Evolutionary conservation across 2,113 vertebrate species (phyloP).

Genomic region (Pipa parva): DNA sequence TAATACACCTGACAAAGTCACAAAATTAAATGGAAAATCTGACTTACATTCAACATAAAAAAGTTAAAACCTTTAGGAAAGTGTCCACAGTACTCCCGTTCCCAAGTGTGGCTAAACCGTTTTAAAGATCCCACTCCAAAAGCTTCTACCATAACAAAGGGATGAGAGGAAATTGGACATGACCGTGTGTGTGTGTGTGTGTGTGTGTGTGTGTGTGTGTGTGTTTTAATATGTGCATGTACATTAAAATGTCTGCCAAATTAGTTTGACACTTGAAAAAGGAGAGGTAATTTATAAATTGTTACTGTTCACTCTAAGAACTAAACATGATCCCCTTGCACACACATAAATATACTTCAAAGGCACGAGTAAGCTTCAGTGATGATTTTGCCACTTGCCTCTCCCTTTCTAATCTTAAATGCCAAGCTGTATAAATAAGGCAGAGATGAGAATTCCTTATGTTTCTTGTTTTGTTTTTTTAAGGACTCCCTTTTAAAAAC

Average conservation of each 20-base stretch:
- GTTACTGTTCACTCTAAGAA: conserved; percentile 30
- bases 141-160: conserved; percentile 1
- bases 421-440: conserved; percentile 35
- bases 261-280: conserved; percentile 8
- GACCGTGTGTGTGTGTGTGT: neutral
- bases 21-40: conserved; percentile 9
- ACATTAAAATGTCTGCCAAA: conserved; percentile 14
- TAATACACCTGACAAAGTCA: neutral
- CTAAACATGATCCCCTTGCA: conserved; percentile 25
- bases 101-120: conserved; percentile 3
- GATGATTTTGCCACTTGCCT: conserved; percentile 34
- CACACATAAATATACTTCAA: conserved; percentile 28
- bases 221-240: neutral
- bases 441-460: conserved; percentile 14
- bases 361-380: conserved; percentile 6
- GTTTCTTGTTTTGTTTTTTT: conserved; percentile 3
- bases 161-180: neutral
- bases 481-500: conserved; percentile 8
- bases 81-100: neutral
- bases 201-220: neutral
- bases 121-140: conserved; percentile 6
- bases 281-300: conserved; percentile 24
- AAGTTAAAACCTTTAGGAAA: conserved; percentile 1
- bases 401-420: conserved; percentile 28
- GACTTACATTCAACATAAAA: neutral